Conservation (phyloP, 2,113 vertebrate genomes). For the Megaceryle maxima region DNA sequence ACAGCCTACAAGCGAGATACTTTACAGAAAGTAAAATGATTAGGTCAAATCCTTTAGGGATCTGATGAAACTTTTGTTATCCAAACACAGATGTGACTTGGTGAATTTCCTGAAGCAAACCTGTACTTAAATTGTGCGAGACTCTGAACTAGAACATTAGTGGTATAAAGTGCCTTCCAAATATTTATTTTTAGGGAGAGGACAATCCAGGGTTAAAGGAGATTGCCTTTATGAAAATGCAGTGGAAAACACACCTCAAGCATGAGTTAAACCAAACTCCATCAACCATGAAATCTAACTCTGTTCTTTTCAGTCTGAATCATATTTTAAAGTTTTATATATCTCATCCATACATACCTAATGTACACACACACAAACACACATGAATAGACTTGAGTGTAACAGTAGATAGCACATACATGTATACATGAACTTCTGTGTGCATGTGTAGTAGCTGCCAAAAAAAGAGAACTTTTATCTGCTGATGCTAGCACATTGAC, state of each 20-base stretch:
- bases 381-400: not conserved
- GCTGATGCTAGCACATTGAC: not conserved
- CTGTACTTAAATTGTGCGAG: not conserved
- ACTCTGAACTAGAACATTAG: not conserved
- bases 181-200: not conserved
- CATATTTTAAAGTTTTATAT: not conserved
- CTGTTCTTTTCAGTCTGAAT: not conserved
- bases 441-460: not conserved
- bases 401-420: not conserved
- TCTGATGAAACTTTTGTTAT: not conserved
- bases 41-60: not conserved
- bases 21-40: not conserved
- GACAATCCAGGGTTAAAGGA: not conserved
- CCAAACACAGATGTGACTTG: not conserved
- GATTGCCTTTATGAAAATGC: not conserved
- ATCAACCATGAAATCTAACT: not conserved
- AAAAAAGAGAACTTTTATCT: not conserved
- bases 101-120: not conserved
- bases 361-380: not conserved
- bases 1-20: not conserved
- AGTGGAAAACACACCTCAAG: not conserved
- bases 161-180: not conserved
- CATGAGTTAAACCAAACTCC: not conserved
- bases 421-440: not conserved
- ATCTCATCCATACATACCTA: not conserved